Conservation (phyloP, 2,888 invertebrate species). For the Stomorhina lunata region DNA sequence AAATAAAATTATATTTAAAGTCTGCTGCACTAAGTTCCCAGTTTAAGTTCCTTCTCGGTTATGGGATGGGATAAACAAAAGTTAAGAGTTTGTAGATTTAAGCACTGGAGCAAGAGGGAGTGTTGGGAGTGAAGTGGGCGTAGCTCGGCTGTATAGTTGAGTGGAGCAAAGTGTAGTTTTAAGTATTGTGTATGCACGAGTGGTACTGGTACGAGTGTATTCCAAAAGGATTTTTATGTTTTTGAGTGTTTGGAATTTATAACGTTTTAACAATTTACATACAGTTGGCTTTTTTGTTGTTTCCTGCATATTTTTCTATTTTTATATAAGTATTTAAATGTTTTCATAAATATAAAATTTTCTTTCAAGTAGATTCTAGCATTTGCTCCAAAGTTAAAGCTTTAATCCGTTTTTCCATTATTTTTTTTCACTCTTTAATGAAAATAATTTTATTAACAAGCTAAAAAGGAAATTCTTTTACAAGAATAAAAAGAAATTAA, state of each 20-base stretch:
- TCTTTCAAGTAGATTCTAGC: not conserved
- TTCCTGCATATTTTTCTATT: not conserved
- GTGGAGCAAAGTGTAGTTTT: slow-evolving; percentile 20
- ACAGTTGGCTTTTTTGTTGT: not conserved
- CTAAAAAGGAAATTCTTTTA: not conserved
- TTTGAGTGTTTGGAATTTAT: slow-evolving; percentile 57
- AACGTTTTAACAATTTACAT: slow-evolving; percentile 50
- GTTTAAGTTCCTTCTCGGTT: slow-evolving; percentile 21
- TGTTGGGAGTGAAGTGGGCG: not conserved
- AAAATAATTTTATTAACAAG: slow-evolving; percentile 26
- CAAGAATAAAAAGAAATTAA: not conserved
- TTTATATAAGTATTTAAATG: not conserved
- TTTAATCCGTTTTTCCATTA: slow-evolving; percentile 13
- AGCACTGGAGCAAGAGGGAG: not conserved
- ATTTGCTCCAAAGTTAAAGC: slow-evolving; percentile 16
- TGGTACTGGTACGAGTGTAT: slow-evolving; percentile 6
- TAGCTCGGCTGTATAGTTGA: not conserved
- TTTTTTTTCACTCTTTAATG: no score
- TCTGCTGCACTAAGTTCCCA: slow-evolving; percentile 23
- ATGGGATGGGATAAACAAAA: not conserved
- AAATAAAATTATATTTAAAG: slow-evolving; percentile 5
- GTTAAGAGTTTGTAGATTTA: not conserved
- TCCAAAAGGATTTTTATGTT: slow-evolving; percentile 41
- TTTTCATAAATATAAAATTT: not conserved
- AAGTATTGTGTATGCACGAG: slow-evolving; percentile 30